These are phyloP conservation scores for Balearica regulorum DNA, from an alignment of 2,797 vertebrate species.

Conservation along the genomic window DNA sequence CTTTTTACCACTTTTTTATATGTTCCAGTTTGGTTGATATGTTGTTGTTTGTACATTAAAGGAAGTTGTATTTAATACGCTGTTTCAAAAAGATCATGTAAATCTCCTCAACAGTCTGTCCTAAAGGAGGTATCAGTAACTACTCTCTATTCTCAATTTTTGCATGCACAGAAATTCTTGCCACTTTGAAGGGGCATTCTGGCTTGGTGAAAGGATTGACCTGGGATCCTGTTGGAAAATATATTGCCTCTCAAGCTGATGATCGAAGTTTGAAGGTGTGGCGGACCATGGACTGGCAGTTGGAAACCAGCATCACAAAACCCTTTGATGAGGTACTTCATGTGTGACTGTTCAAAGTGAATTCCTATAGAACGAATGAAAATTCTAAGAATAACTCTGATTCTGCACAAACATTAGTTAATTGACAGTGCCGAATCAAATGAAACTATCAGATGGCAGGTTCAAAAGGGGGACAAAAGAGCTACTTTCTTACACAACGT, in stretches of 20 bases:
- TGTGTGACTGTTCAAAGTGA: neutral
- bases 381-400: neutral
- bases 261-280: constrained; percentile 96
- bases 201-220: constrained; percentile 96
- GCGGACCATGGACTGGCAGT: constrained; percentile 97
- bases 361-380: neutral
- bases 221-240: constrained; percentile 98
- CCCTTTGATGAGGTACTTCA: constrained; percentile 91
- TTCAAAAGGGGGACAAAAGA: fast-evolving
- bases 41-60: neutral
- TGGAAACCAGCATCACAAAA: constrained; percentile 97
- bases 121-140: neutral
- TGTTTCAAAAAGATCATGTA: neutral
- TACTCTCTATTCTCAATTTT: neutral
- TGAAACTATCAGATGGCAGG: neutral
- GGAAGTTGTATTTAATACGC: neutral
- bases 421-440: neutral
- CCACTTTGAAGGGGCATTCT: constrained; percentile 91
- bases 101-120: neutral
- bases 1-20: neutral
- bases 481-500: neutral
- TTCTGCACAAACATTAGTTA: neutral
- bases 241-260: constrained; percentile 97
- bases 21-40: neutral
- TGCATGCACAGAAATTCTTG: constrained; percentile 85